Conservation (phyloP, 2,113 vertebrate genomes). For the Dipodomys ordii region DNA sequence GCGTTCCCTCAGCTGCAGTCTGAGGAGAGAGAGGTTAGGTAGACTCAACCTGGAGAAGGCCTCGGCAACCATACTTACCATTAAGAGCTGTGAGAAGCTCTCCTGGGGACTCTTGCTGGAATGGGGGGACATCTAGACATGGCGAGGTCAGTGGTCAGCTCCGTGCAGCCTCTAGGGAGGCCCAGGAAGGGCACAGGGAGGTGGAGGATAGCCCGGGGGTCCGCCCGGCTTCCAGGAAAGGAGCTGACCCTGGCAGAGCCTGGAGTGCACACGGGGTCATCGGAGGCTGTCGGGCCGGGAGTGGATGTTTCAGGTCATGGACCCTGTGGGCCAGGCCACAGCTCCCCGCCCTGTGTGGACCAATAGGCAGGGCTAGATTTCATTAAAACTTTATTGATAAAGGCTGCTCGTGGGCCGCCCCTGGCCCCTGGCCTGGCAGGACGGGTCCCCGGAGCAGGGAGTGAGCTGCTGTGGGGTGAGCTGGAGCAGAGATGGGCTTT, state of each 20-base stretch:
- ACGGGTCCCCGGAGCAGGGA: too few species aligned
- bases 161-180: too few species aligned
- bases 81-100: neutral
- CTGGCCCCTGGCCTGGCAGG: neutral
- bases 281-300: neutral
- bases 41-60: neutral
- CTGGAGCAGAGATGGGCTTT: neutral
- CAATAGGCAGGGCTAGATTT: neutral
- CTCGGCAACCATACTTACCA: neutral
- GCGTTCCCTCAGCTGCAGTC: neutral
- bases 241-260: too few species aligned
- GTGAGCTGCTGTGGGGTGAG: neutral
- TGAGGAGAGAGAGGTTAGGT: neutral
- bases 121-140: neutral
- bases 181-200: neutral
- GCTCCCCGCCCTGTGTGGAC: neutral
- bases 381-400: conserved; percentile 54
- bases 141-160: neutral
- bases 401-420: neutral
- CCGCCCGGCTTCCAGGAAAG: too few species aligned
- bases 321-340: fast-evolving
- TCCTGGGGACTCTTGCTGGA: neutral
- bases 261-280: neutral
- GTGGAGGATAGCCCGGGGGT: fast-evolving
- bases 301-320: neutral